phyloP scores from a whole-genome alignment of 2,113 vertebrate species.

The Donacobius atricapilla region DNA sequence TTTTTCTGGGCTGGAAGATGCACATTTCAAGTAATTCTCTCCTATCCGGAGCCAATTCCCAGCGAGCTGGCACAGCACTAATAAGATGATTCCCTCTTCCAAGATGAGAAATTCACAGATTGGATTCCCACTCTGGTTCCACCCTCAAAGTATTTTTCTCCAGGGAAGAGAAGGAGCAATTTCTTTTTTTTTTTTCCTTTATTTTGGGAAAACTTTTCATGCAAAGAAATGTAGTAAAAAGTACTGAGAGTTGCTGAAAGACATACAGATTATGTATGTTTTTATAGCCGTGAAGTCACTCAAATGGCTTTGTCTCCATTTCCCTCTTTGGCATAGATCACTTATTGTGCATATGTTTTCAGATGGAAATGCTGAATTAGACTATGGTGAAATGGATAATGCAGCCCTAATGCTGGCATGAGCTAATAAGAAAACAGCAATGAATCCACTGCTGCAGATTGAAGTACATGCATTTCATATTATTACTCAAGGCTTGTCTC shows the following conservation, averaged over 20 bases:
- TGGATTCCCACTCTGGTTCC: not conserved
- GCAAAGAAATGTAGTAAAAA: constrained; percentile 6
- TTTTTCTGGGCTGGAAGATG: not conserved
- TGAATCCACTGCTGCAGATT: constrained; percentile 64
- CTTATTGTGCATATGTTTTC: constrained; percentile 75
- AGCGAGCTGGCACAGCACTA: not conserved
- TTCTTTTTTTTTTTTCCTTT: not conserved
- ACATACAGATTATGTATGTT: constrained; percentile 34
- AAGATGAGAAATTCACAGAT: not conserved
- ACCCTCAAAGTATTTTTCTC: not conserved
- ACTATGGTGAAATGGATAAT: constrained; percentile 71
- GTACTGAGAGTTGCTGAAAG: constrained; percentile 23
- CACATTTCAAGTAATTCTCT: not conserved
- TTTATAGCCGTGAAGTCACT: constrained; percentile 51
- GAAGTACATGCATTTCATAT: constrained; percentile 72
- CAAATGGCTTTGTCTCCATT: constrained; percentile 63
- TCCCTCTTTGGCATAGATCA: constrained; percentile 72
- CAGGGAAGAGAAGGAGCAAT: not conserved
- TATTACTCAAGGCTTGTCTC: constrained; percentile 77
- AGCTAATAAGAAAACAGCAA: constrained; percentile 75
- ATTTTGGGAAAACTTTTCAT: constrained; percentile 13
- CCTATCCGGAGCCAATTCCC: not conserved
- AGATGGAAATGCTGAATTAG: constrained; percentile 74
- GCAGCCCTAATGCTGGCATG: constrained; percentile 67
- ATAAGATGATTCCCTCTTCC: not conserved